Percentiles rank a stretch among this genome's conserved stretches.
Evolutionary conservation across 2,797 vertebrate genomes (phyloP).

Genomic region (Halcyon smyrnensis): DNA sequence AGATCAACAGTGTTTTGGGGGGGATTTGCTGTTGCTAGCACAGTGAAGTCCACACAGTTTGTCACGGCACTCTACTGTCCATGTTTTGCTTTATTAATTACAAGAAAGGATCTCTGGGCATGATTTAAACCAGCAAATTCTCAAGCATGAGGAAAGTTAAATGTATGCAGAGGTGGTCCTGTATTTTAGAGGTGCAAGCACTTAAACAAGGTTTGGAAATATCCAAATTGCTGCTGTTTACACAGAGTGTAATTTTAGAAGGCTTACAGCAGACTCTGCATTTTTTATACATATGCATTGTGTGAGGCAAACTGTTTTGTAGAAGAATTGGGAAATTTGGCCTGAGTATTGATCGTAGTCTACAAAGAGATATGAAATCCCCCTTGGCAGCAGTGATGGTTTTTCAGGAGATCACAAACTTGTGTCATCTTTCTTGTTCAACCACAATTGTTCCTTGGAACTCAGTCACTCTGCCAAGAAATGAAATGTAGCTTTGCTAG

Average conservation of each 20-base stretch:
- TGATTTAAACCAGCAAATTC: background rate
- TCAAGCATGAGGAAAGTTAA: background rate
- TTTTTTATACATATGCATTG: background rate
- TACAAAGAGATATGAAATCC: constrained; percentile 13
- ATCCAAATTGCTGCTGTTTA: background rate
- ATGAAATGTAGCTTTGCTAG: background rate
- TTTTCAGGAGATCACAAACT: constrained; percentile 25
- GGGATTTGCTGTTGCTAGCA: background rate
- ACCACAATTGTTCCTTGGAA: constrained; percentile 5
- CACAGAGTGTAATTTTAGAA: background rate
- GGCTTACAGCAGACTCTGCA: background rate
- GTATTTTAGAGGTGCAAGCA: background rate
- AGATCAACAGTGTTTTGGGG: background rate
- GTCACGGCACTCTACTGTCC: background rate
- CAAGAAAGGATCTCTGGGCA: background rate
- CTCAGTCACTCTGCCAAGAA: constrained; percentile 26
- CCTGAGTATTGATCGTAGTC: background rate
- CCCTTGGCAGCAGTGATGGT: background rate
- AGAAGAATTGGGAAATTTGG: background rate
- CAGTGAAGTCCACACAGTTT: background rate
- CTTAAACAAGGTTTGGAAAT: background rate
- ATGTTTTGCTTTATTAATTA: background rate
- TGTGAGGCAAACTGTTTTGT: background rate
- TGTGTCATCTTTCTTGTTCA: constrained; percentile 26
- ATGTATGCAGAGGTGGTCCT: background rate